phyloP scores from a whole-genome alignment of 2,113 vertebrate genomes.

The Phyllopteryx taeniolatus region DNA sequence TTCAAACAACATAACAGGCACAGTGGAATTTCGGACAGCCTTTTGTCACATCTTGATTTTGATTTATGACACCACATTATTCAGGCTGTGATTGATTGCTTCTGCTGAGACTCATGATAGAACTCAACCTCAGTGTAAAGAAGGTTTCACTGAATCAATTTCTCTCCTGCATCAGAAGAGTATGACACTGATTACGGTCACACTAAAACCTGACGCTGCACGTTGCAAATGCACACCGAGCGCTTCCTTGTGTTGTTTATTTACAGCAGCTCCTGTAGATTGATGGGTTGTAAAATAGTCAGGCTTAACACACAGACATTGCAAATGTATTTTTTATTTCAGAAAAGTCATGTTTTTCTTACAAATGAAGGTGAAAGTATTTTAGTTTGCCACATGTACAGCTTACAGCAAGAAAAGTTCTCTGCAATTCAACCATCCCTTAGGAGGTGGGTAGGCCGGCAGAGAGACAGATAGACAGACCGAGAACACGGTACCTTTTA shows the following conservation, averaged over 20 bases:
- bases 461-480: too few relatives aligned
- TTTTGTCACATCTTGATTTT: conserved; percentile 31
- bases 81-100: conserved; percentile 30
- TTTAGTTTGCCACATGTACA: too few relatives aligned
- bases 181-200: not conserved
- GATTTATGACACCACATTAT: conserved; percentile 24
- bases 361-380: too few relatives aligned
- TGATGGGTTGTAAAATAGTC: not conserved
- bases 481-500: too few relatives aligned
- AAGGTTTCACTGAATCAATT: not conserved
- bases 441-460: too few relatives aligned
- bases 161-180: not conserved
- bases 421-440: not conserved
- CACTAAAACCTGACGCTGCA: not conserved
- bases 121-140: conserved; percentile 17
- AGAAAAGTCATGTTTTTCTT: not conserved
- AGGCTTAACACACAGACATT: not conserved
- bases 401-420: too few relatives aligned
- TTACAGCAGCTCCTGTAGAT: not conserved
- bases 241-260: not conserved
- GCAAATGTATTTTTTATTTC: not conserved
- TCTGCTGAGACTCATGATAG: conserved; percentile 16
- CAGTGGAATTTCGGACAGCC: conserved; percentile 15
- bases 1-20: not conserved
- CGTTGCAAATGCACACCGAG: not conserved